phyloP scores from a whole-genome alignment of 2,888 invertebrate species.

The Elmis aenea region DNA sequence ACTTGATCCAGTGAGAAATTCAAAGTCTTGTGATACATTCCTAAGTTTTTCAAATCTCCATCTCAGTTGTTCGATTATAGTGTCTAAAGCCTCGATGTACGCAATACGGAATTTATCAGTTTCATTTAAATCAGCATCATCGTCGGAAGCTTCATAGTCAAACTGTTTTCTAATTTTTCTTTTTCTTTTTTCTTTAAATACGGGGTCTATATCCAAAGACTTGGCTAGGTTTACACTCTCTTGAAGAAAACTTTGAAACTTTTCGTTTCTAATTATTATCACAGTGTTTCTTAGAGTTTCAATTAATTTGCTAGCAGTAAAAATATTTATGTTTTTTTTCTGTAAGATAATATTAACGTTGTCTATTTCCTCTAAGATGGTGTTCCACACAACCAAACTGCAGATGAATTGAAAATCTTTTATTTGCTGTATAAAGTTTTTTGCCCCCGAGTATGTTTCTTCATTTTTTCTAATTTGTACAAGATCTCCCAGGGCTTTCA shows the following conservation, averaged over 20 bases:
- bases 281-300: too few relatives aligned
- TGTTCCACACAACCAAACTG: too few relatives aligned
- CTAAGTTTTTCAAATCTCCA: not conserved
- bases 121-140: conserved; percentile 3
- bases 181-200: conserved; percentile 6
- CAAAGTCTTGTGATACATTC: not conserved
- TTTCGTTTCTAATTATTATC: too few relatives aligned
- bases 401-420: too few relatives aligned
- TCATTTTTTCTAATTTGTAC: too few relatives aligned
- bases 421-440: too few relatives aligned
- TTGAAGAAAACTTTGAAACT: conserved; percentile 1
- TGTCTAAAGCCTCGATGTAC: conserved; percentile 1
- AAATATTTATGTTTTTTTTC: too few relatives aligned
- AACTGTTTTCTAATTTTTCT: conserved; percentile 4
- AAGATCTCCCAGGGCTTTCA: too few relatives aligned
- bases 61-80: conserved; percentile 1
- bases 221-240: conserved; percentile 3
- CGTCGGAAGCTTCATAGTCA: conserved; percentile 6
- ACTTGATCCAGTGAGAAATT: conserved; percentile 1
- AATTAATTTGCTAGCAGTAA: too few relatives aligned
- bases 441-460: too few relatives aligned
- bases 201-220: conserved; percentile 4
- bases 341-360: too few relatives aligned
- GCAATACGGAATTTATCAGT: not conserved
- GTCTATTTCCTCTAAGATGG: too few relatives aligned